phyloP scores from a whole-genome alignment of 2,888 invertebrate genomes.

The Meghimatium bilineatum region DNA sequence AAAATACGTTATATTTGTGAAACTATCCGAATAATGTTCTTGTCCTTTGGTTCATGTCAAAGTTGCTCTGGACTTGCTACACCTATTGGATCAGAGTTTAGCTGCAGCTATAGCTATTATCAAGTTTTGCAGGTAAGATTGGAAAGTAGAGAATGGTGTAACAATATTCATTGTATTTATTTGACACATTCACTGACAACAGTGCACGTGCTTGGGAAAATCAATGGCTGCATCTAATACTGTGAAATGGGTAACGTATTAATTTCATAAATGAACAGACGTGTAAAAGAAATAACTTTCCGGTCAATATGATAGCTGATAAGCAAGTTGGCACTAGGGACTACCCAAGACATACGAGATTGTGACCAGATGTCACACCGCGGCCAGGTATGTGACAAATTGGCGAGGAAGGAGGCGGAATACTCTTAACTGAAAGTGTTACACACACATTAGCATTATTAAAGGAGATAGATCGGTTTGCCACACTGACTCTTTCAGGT shows the following conservation, averaged over 20 bases:
- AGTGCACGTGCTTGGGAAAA: background rate
- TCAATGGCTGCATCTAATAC: background rate
- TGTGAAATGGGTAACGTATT: background rate
- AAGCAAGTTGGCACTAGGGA: background rate
- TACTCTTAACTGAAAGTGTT: constrained; percentile 21
- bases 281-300: background rate
- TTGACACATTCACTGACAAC: background rate
- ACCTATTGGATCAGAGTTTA: too few species aligned
- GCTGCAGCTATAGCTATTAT: background rate
- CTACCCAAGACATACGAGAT: background rate
- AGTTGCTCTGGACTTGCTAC: too few species aligned
- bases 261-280: background rate
- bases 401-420: constrained; percentile 10
- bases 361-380: background rate
- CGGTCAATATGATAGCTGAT: background rate
- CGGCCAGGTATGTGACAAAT: background rate
- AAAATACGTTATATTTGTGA: too few species aligned
- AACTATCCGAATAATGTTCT: too few species aligned
- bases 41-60: too few species aligned
- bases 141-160: too few species aligned
- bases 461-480: constrained; percentile 11
- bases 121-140: background rate
- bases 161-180: background rate
- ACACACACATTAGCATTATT: constrained; percentile 25
- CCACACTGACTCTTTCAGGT: background rate